Conservation (phyloP, 1,140 invertebrate species). For the Lasaia peninsularis region DNA sequence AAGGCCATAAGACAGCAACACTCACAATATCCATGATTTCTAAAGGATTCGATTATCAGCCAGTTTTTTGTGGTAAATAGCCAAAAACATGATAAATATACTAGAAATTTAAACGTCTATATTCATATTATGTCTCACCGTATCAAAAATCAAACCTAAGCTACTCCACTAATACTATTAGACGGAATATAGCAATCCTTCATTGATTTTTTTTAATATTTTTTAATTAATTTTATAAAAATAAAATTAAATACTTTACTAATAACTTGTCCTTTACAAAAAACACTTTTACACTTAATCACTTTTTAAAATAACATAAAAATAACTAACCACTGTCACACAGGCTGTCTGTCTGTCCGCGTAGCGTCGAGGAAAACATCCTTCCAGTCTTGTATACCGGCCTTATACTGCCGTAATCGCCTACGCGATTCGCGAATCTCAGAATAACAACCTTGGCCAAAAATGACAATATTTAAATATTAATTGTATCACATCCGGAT, state of each 20-base stretch:
- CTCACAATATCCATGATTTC: too few species aligned
- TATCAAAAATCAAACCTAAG: too few species aligned
- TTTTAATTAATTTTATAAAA: not conserved
- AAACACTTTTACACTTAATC: slow-evolving; percentile 4
- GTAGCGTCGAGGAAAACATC: slow-evolving; percentile 53
- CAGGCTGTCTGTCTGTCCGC: slow-evolving; percentile 44
- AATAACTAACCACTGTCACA: slow-evolving; percentile 27
- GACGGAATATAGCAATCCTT: too few species aligned
- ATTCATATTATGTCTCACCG: too few species aligned
- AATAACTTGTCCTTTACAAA: not conserved
- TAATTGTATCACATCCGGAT: slow-evolving; percentile 29
- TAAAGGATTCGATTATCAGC: too few species aligned
- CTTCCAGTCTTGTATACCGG: slow-evolving; percentile 25
- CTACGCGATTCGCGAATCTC: slow-evolving; percentile 43
- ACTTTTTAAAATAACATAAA: slow-evolving; percentile 1
- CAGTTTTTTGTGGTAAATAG: too few species aligned
- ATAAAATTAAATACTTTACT: not conserved
- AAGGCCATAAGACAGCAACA: too few species aligned
- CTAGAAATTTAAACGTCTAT: too few species aligned
- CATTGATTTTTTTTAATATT: too few species aligned
- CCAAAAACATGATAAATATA: too few species aligned
- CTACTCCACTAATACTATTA: too few species aligned
- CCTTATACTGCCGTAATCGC: slow-evolving; percentile 55
- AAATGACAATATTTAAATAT: slow-evolving; percentile 29
- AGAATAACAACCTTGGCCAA: slow-evolving; percentile 22